Conservation (phyloP, 2,888 invertebrate species). For the Lepidocyrtoides sp. region DNA sequence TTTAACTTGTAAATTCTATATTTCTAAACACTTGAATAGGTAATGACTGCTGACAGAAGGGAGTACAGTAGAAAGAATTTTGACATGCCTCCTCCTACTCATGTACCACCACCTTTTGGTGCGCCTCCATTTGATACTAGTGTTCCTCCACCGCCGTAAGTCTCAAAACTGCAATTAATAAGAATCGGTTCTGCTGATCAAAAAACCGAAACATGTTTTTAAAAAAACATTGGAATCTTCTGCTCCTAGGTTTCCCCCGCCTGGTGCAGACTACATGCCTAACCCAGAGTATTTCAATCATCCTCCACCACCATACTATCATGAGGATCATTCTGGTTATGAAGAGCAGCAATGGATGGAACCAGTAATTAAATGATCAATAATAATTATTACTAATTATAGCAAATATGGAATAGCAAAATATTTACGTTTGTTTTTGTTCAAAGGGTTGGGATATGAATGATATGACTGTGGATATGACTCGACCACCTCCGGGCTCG, state of each 20-base stretch:
- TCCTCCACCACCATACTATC: conserved; percentile 80
- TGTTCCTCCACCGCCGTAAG: conserved; percentile 86
- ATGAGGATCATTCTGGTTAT: conserved; percentile 79
- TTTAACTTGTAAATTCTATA: neutral
- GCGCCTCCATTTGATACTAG: conserved; percentile 90
- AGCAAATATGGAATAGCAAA: too few species aligned
- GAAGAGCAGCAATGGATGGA: conserved; percentile 92
- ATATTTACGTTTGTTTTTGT: too few species aligned
- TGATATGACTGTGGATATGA: conserved; percentile 87
- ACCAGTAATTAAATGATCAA: conserved; percentile 86
- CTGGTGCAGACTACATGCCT: conserved; percentile 81
- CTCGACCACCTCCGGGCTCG: conserved; percentile 86
- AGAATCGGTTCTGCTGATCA: neutral
- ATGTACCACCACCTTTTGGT: conserved; percentile 86
- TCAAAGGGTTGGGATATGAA: conserved; percentile 88
- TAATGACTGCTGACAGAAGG: conserved; percentile 96
- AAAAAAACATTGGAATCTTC: too few species aligned
- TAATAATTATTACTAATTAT: conserved; percentile 85
- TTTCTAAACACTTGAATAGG: conserved; percentile 87
- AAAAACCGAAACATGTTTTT: too few species aligned
- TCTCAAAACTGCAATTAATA: neutral
- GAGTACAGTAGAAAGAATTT: conserved; percentile 91
- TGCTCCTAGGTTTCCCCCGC: conserved; percentile 82
- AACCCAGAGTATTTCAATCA: conserved; percentile 84
- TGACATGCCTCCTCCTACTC: conserved; percentile 81